Evolutionary conservation across 1,140 invertebrate species (phyloP).

Genomic region (Drosophila prosaltans): DNA sequence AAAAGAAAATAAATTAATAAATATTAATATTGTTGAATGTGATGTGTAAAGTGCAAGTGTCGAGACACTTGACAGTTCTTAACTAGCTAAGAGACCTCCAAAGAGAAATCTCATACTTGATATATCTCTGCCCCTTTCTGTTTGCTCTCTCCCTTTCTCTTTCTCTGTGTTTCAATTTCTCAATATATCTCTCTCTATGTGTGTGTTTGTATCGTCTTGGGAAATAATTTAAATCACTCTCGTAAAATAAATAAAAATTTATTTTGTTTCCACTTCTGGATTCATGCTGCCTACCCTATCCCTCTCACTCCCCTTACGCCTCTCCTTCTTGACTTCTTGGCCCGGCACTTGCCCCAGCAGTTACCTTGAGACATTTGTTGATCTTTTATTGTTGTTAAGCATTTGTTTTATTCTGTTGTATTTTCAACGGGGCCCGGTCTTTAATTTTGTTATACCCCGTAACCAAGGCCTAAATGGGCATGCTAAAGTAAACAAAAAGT

Average conservation of each 20-base stretch:
- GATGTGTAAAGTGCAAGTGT: constrained; percentile 62
- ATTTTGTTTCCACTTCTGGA: constrained; percentile 18
- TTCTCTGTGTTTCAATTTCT: constrained; percentile 21
- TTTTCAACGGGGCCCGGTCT: constrained; percentile 7
- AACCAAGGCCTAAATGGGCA: not conserved
- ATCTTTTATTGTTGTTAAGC: constrained; percentile 32
- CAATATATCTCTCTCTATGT: constrained; percentile 13
- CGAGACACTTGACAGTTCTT: constrained; percentile 42
- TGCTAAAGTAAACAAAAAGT: no score
- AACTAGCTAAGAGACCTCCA: constrained; percentile 20
- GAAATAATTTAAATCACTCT: constrained; percentile 76
- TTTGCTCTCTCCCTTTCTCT: constrained; percentile 3
- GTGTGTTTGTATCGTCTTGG: constrained; percentile 42
- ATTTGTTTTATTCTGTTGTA: constrained; percentile 12
- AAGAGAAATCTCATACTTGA: constrained; percentile 19
- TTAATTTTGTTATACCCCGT: not conserved
- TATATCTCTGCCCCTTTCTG: constrained; percentile 18
- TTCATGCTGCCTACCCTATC: not conserved
- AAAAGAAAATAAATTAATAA: constrained; percentile 38
- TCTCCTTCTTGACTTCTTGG: not conserved
- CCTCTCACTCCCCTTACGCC: not conserved
- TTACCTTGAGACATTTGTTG: constrained; percentile 67
- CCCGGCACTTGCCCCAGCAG: constrained; percentile 18
- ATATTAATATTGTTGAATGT: constrained; percentile 51
- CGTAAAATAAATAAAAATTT: constrained; percentile 73